Evolutionary conservation across 2,113 vertebrate species (phyloP), one percentile per base, ranked within the genome.

Genomic region (Hepsetus odoe): DNA sequence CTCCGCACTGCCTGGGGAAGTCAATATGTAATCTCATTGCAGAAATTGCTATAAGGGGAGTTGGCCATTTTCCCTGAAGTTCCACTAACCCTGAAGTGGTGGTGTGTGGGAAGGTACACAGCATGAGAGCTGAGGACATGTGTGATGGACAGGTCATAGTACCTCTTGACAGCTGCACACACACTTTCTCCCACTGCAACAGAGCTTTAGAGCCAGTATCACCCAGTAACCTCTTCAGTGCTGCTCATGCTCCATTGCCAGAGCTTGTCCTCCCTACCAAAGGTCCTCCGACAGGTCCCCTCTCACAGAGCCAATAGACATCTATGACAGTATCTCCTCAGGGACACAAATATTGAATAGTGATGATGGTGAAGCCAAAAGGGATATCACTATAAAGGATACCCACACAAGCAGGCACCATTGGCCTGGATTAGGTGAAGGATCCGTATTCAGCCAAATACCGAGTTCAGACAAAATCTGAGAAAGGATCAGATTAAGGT

Each of bases 1-100:
- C n/a, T 26, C 46, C 26, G 28, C 40, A 33, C 55, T 30, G 24
- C 61, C 22, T 59, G 61, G 44, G 28, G 75, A 74, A 73, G 66
- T 72, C 55, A 33, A 59, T 51, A 42, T 76, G 56, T 72, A 83
- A 72, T 80, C 81, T 44, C 78, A 66, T 49, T 46, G 35, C 26
- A 26, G 40, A 71, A 61, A 67, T 42, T 62, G 73, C 73, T 79
- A 12, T 58, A 71, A n/a, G 67, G 81, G 72, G 71, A 58, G 18
- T 5, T 49, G 11, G 51, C 22, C 26, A 40, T 51, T 79, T 22
- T 71, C 59, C 49, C 40, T 35, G 3, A 40, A 69, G 51, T 46
- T 56, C 56, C 61, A 49, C 49, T n/a, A n/a, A 40, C 55, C 30
- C 16, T 40, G 66, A 16, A 49, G 66, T 26, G 28, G 56, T 32